A percentile compares a stretch with the other conserved stretches of the same genome.
phyloP scores from a whole-genome alignment of 2,113 vertebrate genomes.

The Paratilapia polleni region DNA sequence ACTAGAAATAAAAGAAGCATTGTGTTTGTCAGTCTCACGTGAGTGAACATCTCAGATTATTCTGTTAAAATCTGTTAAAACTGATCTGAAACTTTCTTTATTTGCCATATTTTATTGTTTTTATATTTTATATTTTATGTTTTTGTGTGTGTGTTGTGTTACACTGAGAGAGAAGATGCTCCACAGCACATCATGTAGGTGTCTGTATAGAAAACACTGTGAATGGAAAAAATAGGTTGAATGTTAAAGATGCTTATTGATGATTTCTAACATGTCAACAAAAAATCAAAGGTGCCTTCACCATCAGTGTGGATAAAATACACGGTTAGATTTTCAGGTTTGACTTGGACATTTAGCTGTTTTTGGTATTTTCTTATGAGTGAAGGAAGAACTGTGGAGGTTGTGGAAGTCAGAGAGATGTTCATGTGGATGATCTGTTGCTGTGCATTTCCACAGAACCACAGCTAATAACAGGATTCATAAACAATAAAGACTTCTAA shows the following conservation, averaged over 20 bases:
- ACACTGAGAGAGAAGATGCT: not conserved
- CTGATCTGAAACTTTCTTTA: not conserved
- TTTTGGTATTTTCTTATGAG: too few relatives aligned
- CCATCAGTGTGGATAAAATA: not conserved
- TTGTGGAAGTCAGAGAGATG: too few relatives aligned
- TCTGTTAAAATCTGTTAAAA: not conserved
- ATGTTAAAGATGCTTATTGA: not conserved
- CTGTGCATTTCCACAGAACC: not conserved
- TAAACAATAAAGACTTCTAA: not conserved
- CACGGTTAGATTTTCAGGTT: not conserved
- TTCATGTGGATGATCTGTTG: not conserved
- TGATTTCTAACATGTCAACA: not conserved
- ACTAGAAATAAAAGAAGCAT: too few relatives aligned
- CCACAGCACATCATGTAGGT: not conserved
- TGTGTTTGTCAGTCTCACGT: too few relatives aligned
- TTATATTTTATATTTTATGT: not conserved
- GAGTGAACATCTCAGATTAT: not conserved
- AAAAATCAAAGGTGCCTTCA: not conserved
- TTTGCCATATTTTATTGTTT: not conserved
- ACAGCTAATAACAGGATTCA: not conserved
- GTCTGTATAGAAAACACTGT: not conserved
- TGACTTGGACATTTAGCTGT: too few relatives aligned
- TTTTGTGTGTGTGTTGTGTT: not conserved
- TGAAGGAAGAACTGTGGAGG: too few relatives aligned
- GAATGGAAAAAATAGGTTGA: not conserved